phyloP scores from a whole-genome alignment of 2,888 invertebrate species.

The Archips crataeganus region DNA sequence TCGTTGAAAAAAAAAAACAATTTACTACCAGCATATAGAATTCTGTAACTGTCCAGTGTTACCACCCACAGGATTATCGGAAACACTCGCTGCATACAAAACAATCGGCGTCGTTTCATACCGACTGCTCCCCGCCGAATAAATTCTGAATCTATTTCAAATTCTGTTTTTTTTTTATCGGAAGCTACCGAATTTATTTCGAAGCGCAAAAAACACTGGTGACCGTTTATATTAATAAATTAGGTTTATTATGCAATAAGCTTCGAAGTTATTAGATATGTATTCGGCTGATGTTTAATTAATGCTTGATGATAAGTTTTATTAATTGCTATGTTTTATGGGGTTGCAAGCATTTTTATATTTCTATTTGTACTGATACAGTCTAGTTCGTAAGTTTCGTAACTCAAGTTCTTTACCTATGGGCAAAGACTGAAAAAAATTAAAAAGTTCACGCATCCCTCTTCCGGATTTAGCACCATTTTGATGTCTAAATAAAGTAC shows the following conservation, averaged over 20 bases:
- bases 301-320: conserved; percentile 10
- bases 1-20: conserved; percentile 9
- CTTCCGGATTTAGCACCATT: no score
- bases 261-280: conserved; percentile 13
- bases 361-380: background rate
- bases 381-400: background rate
- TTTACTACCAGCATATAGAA: conserved; percentile 23
- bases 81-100: conserved; percentile 27
- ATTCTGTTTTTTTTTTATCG: conserved; percentile 19
- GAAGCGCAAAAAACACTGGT: background rate
- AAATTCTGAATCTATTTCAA: conserved; percentile 19
- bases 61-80: conserved; percentile 40
- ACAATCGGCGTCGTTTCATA: conserved; percentile 31
- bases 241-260: conserved; percentile 20
- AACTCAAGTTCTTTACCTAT: background rate
- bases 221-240: conserved; percentile 30
- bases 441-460: no score
- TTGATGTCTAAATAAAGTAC: no score
- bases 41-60: conserved; percentile 29
- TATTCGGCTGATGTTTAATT: conserved; percentile 7
- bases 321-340: background rate
- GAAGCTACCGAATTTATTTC: conserved; percentile 26
- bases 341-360: background rate
- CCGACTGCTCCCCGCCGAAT: background rate
- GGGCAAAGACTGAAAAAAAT: background rate